Evolutionary conservation across 2,797 vertebrate genomes (phyloP).

Genomic region (Rhabdomys pumilio): DNA sequence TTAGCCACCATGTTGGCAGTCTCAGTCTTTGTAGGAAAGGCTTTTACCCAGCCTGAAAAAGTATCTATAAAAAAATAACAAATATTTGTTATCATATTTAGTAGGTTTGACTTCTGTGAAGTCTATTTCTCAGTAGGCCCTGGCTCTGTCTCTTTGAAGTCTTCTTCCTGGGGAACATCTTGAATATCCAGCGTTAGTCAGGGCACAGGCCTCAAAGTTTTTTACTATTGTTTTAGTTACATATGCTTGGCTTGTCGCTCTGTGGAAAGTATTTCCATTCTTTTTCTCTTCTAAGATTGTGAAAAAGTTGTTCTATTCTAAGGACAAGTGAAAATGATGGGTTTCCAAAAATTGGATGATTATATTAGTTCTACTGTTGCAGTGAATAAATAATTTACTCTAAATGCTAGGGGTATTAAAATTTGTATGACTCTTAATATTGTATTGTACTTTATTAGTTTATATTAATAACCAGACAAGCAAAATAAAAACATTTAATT

Average conservation of each 20-base stretch:
- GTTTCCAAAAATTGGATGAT: accelerated
- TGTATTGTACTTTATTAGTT: not conserved
- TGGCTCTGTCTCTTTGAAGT: no score
- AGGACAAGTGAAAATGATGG: not conserved
- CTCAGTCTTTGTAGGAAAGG: no score
- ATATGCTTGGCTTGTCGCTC: not conserved
- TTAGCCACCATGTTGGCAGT: no score
- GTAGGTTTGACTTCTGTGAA: no score
- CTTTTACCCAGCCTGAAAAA: no score
- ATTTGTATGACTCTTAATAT: not conserved
- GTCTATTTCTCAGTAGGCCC: no score
- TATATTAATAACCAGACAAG: not conserved
- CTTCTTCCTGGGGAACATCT: no score
- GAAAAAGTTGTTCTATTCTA: not conserved
- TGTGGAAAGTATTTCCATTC: not conserved
- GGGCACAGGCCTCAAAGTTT: no score
- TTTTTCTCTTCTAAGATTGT: not conserved
- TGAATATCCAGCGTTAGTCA: no score
- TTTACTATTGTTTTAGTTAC: no score
- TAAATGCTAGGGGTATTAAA: not conserved
- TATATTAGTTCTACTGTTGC: not conserved
- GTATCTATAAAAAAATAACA: no score
- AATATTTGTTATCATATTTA: no score
- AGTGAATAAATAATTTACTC: not conserved
- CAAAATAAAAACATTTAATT: not conserved